Percentiles rank a stretch among this genome's conserved stretches.
Conservation (phyloP, 2,797 vertebrate genomes). For the Arctocebus calabarensis region DNA sequence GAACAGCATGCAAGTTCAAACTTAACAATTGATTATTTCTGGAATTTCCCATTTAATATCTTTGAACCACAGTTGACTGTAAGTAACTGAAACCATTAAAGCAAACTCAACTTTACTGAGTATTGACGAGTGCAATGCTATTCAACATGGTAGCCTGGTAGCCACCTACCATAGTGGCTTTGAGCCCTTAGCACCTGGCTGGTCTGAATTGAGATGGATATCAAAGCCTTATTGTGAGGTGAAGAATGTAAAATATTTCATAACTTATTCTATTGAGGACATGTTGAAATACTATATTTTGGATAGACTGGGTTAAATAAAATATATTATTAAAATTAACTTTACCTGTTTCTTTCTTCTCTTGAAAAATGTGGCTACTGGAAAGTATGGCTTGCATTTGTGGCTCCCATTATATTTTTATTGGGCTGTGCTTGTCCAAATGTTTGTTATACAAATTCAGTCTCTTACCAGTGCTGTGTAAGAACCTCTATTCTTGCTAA, state of each 20-base stretch:
- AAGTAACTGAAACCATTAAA: not conserved
- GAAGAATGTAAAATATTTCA: not conserved
- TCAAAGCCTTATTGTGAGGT: not conserved
- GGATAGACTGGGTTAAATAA: not conserved
- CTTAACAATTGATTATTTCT: not conserved
- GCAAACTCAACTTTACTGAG: not conserved
- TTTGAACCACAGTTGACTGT: not conserved
- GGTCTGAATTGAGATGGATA: not conserved
- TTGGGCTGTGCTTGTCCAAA: not conserved
- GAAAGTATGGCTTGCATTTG: not conserved
- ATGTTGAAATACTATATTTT: not conserved
- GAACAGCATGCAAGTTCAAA: not conserved
- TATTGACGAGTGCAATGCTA: not conserved
- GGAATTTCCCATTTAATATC: not conserved
- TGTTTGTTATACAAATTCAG: not conserved
- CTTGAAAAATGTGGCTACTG: not conserved
- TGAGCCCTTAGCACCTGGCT: not conserved
- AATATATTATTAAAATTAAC: not conserved
- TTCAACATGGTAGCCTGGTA: not conserved
- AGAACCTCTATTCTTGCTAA: not conserved
- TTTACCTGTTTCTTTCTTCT: not conserved
- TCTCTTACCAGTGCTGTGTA: not conserved
- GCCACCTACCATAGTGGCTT: not conserved
- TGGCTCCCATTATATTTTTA: slow-evolving; percentile 29
- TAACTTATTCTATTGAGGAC: not conserved